A percentile compares a stretch with the other conserved stretches of the same genome.
These are phyloP conservation scores for Leptopilina clavipes DNA, from an alignment of 1,140 invertebrate species.

Conservation along the genomic window DNA sequence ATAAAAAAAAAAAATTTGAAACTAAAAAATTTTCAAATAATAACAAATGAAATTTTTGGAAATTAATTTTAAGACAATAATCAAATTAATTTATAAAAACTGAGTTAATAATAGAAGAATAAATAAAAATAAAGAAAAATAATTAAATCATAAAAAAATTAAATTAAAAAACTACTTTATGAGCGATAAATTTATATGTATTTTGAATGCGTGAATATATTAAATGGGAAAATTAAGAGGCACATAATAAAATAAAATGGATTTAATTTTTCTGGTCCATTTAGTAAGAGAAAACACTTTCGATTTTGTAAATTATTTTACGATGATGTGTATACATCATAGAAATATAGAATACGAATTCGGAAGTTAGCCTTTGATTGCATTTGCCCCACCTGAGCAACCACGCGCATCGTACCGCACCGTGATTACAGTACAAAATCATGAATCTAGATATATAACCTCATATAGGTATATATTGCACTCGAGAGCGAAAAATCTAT, in stretches of 20 bases:
- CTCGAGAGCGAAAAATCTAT: neutral
- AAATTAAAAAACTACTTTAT: no score
- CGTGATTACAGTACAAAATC: neutral
- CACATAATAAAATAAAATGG: neutral
- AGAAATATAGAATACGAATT: neutral
- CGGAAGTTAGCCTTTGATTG: conserved; percentile 7
- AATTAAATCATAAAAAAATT: no score
- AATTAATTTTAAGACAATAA: no score
- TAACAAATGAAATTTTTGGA: no score
- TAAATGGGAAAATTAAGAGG: neutral
- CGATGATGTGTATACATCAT: neutral
- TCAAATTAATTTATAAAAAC: no score
- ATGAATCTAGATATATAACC: neutral
- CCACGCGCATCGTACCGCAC: conserved; percentile 17
- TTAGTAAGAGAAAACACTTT: conserved; percentile 10
- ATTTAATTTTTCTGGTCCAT: conserved; percentile 20
- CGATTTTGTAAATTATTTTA: conserved; percentile 17
- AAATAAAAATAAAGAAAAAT: no score
- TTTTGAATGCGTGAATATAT: neutral
- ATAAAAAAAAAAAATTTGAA: no score
- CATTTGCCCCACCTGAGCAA: conserved; percentile 1
- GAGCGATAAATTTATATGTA: neutral
- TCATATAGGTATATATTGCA: neutral
- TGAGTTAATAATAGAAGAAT: no score
- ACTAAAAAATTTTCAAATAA: no score